Evolutionary conservation across 2,113 vertebrate genomes (phyloP).

Genomic region (Takifugu bimaculatus): DNA sequence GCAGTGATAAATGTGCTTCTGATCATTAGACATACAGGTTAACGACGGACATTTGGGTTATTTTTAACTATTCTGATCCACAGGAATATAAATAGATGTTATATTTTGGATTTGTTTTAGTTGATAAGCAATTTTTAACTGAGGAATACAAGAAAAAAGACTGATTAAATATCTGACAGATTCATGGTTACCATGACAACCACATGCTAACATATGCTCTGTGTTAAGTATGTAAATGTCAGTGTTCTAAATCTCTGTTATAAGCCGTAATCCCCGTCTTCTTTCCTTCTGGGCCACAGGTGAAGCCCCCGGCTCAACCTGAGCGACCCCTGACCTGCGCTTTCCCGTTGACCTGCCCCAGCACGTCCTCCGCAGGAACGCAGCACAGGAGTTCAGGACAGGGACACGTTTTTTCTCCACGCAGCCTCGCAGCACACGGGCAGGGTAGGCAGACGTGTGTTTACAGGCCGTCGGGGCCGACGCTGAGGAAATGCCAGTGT

Average conservation of each 20-base stretch:
- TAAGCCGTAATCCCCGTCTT: slow-evolving; percentile 27
- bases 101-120: neutral
- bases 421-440: slow-evolving; percentile 42
- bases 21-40: no score
- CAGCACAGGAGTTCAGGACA: slow-evolving; percentile 45
- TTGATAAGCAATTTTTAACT: neutral
- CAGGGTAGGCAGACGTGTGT: slow-evolving; percentile 22
- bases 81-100: no score
- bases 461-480: no score
- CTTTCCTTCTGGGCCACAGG: slow-evolving; percentile 66
- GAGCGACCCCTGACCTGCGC: slow-evolving; percentile 53
- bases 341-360: slow-evolving; percentile 51
- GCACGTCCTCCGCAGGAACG: slow-evolving; percentile 34
- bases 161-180: no score
- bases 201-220: slow-evolving; percentile 10
- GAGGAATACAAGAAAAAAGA: no score
- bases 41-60: no score
- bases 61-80: no score
- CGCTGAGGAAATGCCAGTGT: no score
- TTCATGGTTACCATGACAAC: no score
- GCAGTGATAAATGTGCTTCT: neutral
- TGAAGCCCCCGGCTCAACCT: slow-evolving; percentile 69
- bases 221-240: slow-evolving; percentile 28
- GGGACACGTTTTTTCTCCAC: slow-evolving; percentile 21
- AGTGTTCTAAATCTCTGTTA: slow-evolving; percentile 24